Evolutionary conservation across 2,888 invertebrate species (phyloP).

Genomic region (Seira ritae): DNA sequence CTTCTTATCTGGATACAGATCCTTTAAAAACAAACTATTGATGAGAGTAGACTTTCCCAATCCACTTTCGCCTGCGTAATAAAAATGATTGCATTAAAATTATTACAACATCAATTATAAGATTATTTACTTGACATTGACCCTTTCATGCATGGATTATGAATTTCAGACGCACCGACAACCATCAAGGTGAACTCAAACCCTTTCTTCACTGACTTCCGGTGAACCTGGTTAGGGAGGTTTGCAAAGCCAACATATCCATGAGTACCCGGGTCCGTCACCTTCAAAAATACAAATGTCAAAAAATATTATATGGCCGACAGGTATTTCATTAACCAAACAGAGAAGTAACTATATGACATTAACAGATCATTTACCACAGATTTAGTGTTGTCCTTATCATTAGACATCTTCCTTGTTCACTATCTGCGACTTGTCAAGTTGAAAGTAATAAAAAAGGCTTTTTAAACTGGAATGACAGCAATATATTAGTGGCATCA

Average conservation of each 20-base stretch:
- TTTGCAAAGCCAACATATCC: constrained; percentile 94
- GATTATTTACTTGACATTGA: not conserved
- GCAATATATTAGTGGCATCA: too few species aligned
- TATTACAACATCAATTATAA: constrained; percentile 1
- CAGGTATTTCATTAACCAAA: too few species aligned
- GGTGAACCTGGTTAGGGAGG: constrained; percentile 96
- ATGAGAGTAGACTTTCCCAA: constrained; percentile 97
- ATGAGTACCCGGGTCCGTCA: constrained; percentile 21
- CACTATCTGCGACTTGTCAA: too few species aligned
- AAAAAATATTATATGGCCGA: too few species aligned
- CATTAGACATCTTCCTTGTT: too few species aligned
- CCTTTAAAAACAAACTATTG: constrained; percentile 95
- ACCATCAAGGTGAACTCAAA: constrained; percentile 99
- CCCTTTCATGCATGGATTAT: not conserved
- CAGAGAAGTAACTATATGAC: too few species aligned
- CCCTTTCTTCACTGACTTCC: constrained; percentile 98
- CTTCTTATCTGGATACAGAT: constrained; percentile 92
- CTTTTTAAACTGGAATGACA: too few species aligned
- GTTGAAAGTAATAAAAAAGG: too few species aligned
- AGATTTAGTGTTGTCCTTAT: too few species aligned
- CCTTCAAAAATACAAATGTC: not conserved
- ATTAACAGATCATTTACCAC: too few species aligned
- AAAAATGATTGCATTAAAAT: constrained; percentile 26
- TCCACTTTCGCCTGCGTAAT: constrained; percentile 83
- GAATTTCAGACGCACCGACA: constrained; percentile 79